These are phyloP conservation scores for Temnopleurus reevesii DNA, from an alignment of 53 echinoderm and acorn worm species.

Conservation along the genomic window DNA sequence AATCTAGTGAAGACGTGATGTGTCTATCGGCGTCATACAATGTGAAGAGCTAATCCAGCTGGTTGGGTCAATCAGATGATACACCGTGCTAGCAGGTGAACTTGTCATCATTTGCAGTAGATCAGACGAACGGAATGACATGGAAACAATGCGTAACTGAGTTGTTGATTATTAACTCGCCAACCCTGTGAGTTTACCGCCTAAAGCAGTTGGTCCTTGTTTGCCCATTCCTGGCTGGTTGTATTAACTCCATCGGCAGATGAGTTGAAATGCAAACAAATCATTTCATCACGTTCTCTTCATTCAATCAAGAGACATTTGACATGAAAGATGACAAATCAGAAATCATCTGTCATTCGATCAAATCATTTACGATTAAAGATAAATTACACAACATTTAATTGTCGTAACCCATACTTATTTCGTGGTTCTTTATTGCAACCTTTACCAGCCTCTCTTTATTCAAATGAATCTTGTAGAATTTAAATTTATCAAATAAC, in stretches of 20 bases:
- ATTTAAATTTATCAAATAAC: too few species aligned
- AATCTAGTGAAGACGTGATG: neutral
- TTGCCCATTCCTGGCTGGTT: constrained; percentile 27
- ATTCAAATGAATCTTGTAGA: too few species aligned
- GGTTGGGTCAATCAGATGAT: constrained; percentile 1
- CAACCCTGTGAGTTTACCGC: neutral
- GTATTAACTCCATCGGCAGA: constrained; percentile 10
- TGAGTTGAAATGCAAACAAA: constrained; percentile 30
- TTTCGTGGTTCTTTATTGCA: too few species aligned
- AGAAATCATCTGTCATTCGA: too few species aligned
- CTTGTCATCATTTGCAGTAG: neutral
- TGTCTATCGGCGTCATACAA: constrained; percentile 9
- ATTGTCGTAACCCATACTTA: too few species aligned
- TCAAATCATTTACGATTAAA: too few species aligned
- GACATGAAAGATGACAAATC: too few species aligned
- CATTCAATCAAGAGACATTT: neutral
- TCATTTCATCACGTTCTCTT: neutral
- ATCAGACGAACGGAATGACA: constrained; percentile 9
- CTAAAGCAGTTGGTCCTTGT: constrained; percentile 3
- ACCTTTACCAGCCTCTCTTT: too few species aligned
- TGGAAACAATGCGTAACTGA: constrained; percentile 39
- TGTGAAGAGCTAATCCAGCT: neutral
- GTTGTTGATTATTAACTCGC: constrained; percentile 42
- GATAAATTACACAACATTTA: too few species aligned
- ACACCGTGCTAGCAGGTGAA: neutral